Percentiles rank a stretch among this genome's conserved stretches.
Evolutionary conservation across 2,888 invertebrate genomes (phyloP).

Genomic region (Himalopsyche tibetana): DNA sequence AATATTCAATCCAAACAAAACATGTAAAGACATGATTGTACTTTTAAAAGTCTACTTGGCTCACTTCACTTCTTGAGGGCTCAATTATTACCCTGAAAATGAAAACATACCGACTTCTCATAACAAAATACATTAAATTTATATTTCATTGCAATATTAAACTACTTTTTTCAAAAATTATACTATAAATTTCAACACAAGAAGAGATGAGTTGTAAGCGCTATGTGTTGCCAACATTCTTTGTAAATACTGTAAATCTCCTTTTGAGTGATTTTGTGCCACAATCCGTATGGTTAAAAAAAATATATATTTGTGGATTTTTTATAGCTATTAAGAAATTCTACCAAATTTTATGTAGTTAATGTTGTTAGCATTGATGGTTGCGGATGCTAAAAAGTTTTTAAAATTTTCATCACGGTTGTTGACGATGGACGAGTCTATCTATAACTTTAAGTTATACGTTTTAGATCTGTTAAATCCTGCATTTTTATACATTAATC

Average conservation of each 20-base stretch:
- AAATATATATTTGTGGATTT: not conserved
- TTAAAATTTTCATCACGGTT: not conserved
- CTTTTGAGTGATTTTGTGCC: slow-evolving; percentile 29
- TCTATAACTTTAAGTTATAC: not conserved
- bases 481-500: slow-evolving; percentile 32
- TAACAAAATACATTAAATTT: too few species aligned
- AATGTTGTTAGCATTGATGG: not conserved
- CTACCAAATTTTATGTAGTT: slow-evolving; percentile 2
- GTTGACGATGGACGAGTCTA: not conserved
- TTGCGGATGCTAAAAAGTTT: not conserved
- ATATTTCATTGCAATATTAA: too few species aligned
- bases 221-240: not conserved
- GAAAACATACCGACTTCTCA: too few species aligned
- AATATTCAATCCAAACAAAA: too few species aligned
- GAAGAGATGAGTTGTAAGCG: not conserved
- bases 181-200: too few species aligned
- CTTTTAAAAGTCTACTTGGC: too few species aligned
- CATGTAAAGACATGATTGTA: too few species aligned
- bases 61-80: too few species aligned
- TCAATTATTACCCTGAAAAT: too few species aligned
- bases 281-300: not conserved
- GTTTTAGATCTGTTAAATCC: not conserved
- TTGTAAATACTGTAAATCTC: not conserved
- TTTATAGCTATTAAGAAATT: not conserved
- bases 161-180: too few species aligned